These are phyloP conservation scores for Coenonympha glycerion DNA, from an alignment of 2,888 invertebrate species.

Conservation along the genomic window DNA sequence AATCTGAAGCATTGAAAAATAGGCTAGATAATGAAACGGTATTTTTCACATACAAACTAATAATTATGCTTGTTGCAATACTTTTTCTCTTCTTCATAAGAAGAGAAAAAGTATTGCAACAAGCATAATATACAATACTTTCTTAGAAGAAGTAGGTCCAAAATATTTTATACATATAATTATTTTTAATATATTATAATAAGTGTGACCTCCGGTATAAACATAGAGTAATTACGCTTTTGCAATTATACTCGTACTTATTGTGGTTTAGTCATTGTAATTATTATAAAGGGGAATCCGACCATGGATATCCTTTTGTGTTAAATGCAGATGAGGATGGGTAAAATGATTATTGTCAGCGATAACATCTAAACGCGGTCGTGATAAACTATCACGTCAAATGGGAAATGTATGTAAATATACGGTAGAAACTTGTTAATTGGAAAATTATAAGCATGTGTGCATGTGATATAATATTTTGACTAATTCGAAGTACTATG, in stretches of 20 bases:
- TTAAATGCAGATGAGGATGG: background rate
- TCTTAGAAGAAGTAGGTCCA: too few species aligned
- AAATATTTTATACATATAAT: too few species aligned
- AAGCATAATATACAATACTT: too few species aligned
- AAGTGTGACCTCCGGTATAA: slow-evolving; percentile 1
- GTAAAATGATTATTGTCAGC: background rate
- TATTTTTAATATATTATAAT: too few species aligned
- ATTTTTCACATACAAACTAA: too few species aligned
- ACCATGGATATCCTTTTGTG: slow-evolving; percentile 17
- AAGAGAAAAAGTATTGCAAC: too few species aligned
- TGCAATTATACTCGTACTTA: slow-evolving; percentile 20
- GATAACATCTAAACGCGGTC: background rate
- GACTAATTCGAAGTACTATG: too few species aligned
- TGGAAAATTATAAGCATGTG: background rate
- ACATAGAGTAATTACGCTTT: slow-evolving; percentile 31
- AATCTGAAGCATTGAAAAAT: too few species aligned
- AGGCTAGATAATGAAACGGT: too few species aligned
- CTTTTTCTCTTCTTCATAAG: too few species aligned
- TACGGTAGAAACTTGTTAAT: background rate
- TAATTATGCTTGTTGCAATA: too few species aligned
- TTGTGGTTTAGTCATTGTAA: slow-evolving; percentile 17
- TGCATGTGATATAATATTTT: too few species aligned
- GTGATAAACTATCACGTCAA: background rate
- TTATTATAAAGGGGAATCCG: slow-evolving; percentile 10
- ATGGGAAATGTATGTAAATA: background rate